phyloP scores from a whole-genome alignment of 2,113 vertebrate species.

The Scalopus aquaticus region DNA sequence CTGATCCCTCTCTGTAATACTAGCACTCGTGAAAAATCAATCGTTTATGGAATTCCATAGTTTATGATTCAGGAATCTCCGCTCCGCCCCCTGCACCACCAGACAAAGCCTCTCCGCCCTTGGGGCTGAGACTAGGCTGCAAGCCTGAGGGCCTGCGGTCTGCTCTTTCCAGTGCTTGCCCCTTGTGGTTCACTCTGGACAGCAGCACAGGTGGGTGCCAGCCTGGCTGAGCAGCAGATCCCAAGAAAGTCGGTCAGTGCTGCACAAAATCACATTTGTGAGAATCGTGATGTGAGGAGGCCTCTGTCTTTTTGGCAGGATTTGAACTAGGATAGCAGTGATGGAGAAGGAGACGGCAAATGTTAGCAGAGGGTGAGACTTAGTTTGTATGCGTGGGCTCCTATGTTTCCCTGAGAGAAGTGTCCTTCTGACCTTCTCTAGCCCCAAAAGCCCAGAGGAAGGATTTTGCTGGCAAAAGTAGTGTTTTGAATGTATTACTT shows the following conservation, averaged over 20 bases:
- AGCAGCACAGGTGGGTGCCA: neutral
- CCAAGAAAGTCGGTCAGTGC: neutral
- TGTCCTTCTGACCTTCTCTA: neutral
- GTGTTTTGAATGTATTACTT: constrained; percentile 39
- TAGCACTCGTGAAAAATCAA: constrained; percentile 42
- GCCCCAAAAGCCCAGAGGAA: constrained; percentile 47
- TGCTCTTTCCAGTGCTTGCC: neutral
- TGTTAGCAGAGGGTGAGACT: neutral
- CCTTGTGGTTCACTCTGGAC: neutral
- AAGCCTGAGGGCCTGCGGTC: neutral
- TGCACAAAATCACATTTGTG: neutral
- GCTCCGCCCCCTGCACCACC: neutral
- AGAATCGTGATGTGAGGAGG: neutral
- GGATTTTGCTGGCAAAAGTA: neutral
- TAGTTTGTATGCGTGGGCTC: neutral
- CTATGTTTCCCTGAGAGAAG: constrained; percentile 3
- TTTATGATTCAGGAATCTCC: constrained; percentile 6
- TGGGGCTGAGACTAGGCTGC: neutral
- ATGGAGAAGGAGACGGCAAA: neutral
- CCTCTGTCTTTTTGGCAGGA: neutral
- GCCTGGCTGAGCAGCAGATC: neutral
- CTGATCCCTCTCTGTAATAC: neutral
- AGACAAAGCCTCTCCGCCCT: neutral
- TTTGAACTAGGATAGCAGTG: neutral
- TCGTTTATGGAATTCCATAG: neutral